Percentiles rank a stretch among this genome's conserved stretches.
Evolutionary conservation across 2,888 invertebrate species (phyloP).

Genomic region (Drepanosiphum platanoidis): DNA sequence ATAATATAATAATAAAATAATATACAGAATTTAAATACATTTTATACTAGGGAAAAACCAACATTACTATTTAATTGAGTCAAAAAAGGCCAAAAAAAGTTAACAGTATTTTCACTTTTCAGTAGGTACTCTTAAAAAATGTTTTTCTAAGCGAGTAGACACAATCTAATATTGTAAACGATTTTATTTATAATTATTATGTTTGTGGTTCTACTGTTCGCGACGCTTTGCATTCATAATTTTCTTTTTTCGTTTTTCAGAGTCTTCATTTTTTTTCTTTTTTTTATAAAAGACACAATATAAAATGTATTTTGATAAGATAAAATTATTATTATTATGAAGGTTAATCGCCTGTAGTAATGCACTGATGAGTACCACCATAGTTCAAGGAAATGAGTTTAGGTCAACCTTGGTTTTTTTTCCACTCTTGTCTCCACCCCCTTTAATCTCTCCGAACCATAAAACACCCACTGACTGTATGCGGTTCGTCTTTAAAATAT

Average conservation of each 20-base stretch:
- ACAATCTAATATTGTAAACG: neutral
- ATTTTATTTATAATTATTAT: neutral
- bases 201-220: neutral
- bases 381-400: slow-evolving; percentile 40
- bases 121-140: neutral
- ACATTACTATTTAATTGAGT: no score
- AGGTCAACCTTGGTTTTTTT: slow-evolving; percentile 16
- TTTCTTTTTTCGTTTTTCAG: neutral
- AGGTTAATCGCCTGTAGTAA: slow-evolving; percentile 40
- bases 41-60: no score
- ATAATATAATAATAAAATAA: no score
- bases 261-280: neutral
- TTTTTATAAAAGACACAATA: neutral
- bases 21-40: no score
- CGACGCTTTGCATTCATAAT: neutral
- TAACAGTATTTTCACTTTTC: neutral
- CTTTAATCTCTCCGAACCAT: slow-evolving; percentile 26
- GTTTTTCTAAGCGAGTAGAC: neutral
- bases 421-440: slow-evolving; percentile 9
- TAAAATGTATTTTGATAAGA: slow-evolving; percentile 13
- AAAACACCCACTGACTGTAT: slow-evolving; percentile 19
- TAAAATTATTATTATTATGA: slow-evolving; percentile 14
- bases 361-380: slow-evolving; percentile 1
- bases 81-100: no score
- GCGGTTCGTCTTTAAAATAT: slow-evolving; percentile 18